Base-by-base conservation (phyloP, 2,797 vertebrate species). In the Vespertilio murinus region DNA sequence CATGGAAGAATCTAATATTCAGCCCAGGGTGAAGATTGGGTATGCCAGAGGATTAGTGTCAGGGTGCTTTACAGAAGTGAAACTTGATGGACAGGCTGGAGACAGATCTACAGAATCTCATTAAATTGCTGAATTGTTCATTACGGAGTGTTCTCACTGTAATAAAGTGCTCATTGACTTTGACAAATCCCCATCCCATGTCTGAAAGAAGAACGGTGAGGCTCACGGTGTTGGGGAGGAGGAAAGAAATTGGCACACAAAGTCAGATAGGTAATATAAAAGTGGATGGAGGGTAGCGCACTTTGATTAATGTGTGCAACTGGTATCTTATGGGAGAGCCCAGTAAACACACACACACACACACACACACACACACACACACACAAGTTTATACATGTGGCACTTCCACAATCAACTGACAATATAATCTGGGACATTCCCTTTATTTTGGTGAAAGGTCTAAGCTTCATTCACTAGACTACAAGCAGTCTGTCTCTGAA, bases 111-210 rank as follows among this genome's bases (percentile, higher is more conserved):
- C 98, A 98, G 98, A 98, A 98, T 98, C 98, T 98, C 98, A 98
- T 99, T 99, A 98, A 98, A 98, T 98, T 97, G 98, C 98, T 98
- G 98, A 98, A 98, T 98, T 98, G 98, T 98, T 98, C 98, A 98
- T 99, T 98, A 98, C 94, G 86, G 97, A 98, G 97, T 97, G 96
- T 98, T 98, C 98, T 98, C 98, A 95, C 98, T 98, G 97, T 98
- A 99, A 98, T 98, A 98, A 98, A 98, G 98, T 98, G 98, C 98
- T 98, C 98, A 98, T 98, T 98, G 98, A 98, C 98, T 98, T 98
- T 98, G 98, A 98, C 98, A 98, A 98, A 98, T 98, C 98, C 98
- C 97, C 97, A 97, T 98, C 97, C 98, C 96, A 82, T 97, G 96
- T 98, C 97, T 98, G 98, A 97, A 97, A 97, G 97, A 97, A 98